Evolutionary conservation across 2,888 invertebrate genomes (phyloP), one percentile per base, ranked within the genome.

Genomic region (Leucozona laternaria): DNA sequence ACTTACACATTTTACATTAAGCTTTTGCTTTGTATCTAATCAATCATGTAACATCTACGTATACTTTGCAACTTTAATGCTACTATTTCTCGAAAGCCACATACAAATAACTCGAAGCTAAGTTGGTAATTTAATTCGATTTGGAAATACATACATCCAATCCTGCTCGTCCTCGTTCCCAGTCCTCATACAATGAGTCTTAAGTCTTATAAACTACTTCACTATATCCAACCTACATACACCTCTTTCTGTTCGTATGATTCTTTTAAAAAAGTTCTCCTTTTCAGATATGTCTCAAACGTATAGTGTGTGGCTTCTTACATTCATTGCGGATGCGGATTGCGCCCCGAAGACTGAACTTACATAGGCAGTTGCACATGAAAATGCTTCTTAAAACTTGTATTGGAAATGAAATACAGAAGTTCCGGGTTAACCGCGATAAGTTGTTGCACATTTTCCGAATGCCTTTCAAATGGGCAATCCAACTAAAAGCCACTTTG

Each of bases 341-440:
- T 60, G n/a, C 76, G 31, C 13, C 31, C 55, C 34, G 8, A 15
- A n/a, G 37, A 58, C 20, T 48, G 15, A 82, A 64, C 78, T 82
- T 86, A 82, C 86, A 75, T 86, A 86, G 86, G 86, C 86, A 86
- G 86, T 86, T 86, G 86, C 86, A 86, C 86, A 86, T 86, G 86
- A 86, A 86, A 86, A 86, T 82, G 86, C 86, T 86, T 86, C 86
- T 86, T 86, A 82, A 58, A 81, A 82, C 78, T 81, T 86, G 86
- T 86, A 86, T 86, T 86, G 82, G 82, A 86, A 86, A 86, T 86
- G 86, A 86, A 86, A 86, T 82, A 86, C 86, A 86, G 82, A 86
- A 86, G 86, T 86, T 86, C 62, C 43, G 81, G 86, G 86, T 86
- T 86, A 86, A 86, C 86, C 86, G 86, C 86, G 86, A 86, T 86